Evolutionary conservation across 2,888 invertebrate species (phyloP).

Genomic region (Netelia melanura): DNA sequence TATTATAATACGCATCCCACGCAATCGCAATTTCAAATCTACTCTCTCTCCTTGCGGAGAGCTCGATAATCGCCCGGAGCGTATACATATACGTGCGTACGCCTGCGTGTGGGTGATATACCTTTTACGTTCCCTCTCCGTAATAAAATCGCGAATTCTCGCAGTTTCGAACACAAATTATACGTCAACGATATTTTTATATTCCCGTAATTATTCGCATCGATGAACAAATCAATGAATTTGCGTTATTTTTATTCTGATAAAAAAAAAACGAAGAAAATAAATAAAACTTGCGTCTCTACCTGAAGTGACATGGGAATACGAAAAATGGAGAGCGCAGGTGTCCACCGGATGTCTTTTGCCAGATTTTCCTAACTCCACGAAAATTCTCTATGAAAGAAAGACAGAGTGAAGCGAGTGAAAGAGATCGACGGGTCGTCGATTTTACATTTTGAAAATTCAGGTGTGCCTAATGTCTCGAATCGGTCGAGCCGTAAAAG

Average conservation of each 20-base stretch:
- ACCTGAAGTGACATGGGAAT: neutral
- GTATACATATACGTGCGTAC: constrained; percentile 24
- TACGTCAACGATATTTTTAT: too few relatives aligned
- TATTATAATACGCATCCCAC: constrained; percentile 66
- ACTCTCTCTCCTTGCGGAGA: constrained; percentile 31
- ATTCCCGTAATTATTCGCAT: too few relatives aligned
- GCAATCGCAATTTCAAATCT: constrained; percentile 66
- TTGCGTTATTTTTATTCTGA: too few relatives aligned
- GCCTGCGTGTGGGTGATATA: constrained; percentile 40
- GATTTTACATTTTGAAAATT: constrained; percentile 35
- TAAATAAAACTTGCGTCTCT: neutral
- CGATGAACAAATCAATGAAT: too few relatives aligned
- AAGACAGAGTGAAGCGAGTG: neutral
- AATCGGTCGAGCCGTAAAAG: constrained; percentile 49
- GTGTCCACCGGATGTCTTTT: constrained; percentile 41
- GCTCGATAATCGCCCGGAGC: constrained; percentile 62
- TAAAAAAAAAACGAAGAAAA: neutral
- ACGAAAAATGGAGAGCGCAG: constrained; percentile 30
- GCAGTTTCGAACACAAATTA: neutral
- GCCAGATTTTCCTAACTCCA: constrained; percentile 5
- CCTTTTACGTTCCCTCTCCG: constrained; percentile 51
- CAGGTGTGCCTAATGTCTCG: constrained; percentile 46
- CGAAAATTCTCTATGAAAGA: constrained; percentile 3
- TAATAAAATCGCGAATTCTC: constrained; percentile 51
- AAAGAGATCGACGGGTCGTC: constrained; percentile 1